Percentiles rank a stretch among this genome's conserved stretches.
These are phyloP conservation scores for Parauchenoglanis ngamensis DNA, from an alignment of 2,797 vertebrate genomes.

Conservation along the genomic window DNA sequence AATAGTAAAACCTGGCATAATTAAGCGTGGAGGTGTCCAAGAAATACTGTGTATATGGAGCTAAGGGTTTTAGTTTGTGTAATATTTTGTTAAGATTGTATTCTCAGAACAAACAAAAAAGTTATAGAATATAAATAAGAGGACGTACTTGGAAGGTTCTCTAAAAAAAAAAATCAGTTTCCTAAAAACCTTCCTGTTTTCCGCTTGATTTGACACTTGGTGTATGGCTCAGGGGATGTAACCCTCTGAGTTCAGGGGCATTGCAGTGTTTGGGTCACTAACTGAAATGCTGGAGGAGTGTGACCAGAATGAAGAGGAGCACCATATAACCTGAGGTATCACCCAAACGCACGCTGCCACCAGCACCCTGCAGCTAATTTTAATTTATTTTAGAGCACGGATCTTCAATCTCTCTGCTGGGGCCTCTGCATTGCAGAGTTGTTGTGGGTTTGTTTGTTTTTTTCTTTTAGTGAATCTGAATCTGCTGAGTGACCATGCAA, in stretches of 20 bases:
- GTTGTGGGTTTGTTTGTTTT: neutral
- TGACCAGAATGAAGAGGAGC: conserved; percentile 14
- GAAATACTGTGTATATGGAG: conserved; percentile 7
- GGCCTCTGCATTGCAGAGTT: conserved; percentile 24
- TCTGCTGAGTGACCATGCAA: neutral
- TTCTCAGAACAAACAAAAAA: neutral
- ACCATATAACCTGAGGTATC: conserved; percentile 48
- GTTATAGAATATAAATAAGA: neutral
- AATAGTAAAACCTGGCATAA: neutral
- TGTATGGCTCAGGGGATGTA: neutral
- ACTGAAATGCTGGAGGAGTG: conserved; percentile 41
- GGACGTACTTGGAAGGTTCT: neutral
- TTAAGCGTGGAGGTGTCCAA: neutral
- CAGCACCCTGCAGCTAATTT: neutral
- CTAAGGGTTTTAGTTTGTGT: neutral
- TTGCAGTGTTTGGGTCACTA: conserved; percentile 45
- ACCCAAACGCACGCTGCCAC: conserved; percentile 35
- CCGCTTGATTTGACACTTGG: neutral
- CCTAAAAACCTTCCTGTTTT: neutral
- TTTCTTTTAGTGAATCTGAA: neutral
- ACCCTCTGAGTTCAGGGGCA: conserved; percentile 45
- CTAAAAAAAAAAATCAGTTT: neutral
- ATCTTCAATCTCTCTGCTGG: conserved; percentile 19
- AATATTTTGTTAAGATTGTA: neutral
- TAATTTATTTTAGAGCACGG: conserved; percentile 23